Evolutionary conservation across 2,888 invertebrate species (phyloP), one percentile per base, ranked within the genome.

Genomic region (Oxytorus armatus): DNA sequence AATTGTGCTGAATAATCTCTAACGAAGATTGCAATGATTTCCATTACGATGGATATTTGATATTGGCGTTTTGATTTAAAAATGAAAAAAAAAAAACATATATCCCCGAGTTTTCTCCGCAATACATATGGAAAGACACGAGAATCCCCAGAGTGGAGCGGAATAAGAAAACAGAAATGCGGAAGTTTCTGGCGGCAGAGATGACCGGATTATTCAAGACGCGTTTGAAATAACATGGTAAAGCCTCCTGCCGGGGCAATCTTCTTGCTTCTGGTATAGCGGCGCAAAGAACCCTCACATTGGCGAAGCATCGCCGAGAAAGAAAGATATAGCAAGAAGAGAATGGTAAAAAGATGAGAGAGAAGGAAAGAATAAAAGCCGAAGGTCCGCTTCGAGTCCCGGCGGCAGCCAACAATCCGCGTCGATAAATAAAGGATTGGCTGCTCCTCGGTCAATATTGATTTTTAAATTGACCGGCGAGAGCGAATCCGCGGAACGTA

Each of bases 401-500:
- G 49, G 74, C 47, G 75, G 79, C 55, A 76, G 87, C 87, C 88
- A 87, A 89, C 90, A 89, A 90, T 90, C 88, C 89, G 86, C 89
- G 88, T 87, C 86, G 89, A 90, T 90, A 90, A 90, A 91, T 90
- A 90, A 89, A 90, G 90, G 89, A 90, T 90, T 88, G 87, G 85
- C 89, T 88, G 90, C 87, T 90, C 88, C 87, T 90, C 88, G 89
- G 91, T 92, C 90, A 92, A 92, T 91, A 92, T 92, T 91, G 91
- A 91, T 92, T 91, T 91, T 91, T 90, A 91, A 91, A 92, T 92
- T 92, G 92, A 92, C 91, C 91, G 88, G 86, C 86, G 88, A 89
- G 89, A 89, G 82, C 85, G 88, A 90, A 90, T 90, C 88, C 89
- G 89, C 89, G 88, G 77, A 47, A 53, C 44, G 44, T 68, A 74